phyloP scores from a whole-genome alignment of 2,797 vertebrate species.

The Ispidina lecontei region DNA sequence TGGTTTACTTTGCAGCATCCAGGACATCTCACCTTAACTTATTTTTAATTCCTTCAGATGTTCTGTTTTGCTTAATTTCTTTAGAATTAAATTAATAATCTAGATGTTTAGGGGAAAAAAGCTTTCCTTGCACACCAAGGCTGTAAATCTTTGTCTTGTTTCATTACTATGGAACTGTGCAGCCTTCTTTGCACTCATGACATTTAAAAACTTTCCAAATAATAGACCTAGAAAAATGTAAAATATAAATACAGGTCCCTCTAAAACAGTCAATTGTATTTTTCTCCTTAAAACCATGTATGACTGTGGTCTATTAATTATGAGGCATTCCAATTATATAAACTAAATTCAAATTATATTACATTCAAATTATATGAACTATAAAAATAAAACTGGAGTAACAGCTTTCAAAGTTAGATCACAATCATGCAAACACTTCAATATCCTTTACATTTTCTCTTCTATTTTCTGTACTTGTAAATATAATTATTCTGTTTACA shows the following conservation, averaged over 20 bases:
- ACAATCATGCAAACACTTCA: neutral
- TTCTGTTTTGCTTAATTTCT: neutral
- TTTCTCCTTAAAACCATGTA: neutral
- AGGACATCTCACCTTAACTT: neutral
- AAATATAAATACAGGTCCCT: neutral
- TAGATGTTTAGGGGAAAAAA: slow-evolving; percentile 15
- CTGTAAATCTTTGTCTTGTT: slow-evolving; percentile 78
- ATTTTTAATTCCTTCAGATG: neutral
- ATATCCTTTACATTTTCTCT: neutral
- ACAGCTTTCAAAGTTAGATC: neutral
- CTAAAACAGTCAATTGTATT: neutral
- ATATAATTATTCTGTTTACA: neutral
- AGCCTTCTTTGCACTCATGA: slow-evolving; percentile 74
- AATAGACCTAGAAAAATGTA: slow-evolving; percentile 68
- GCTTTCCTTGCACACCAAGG: slow-evolving; percentile 77
- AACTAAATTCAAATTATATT: neutral
- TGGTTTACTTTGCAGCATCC: neutral
- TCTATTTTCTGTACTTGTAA: neutral
- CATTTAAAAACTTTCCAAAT: slow-evolving; percentile 74
- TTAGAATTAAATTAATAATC: neutral
- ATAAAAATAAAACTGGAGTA: neutral
- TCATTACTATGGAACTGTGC: slow-evolving; percentile 63
- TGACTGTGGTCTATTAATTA: neutral
- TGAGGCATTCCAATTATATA: neutral
- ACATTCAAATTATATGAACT: neutral